Base-by-base conservation (phyloP, 2,888 invertebrate species). In the Lysandra bellargus region DNA sequence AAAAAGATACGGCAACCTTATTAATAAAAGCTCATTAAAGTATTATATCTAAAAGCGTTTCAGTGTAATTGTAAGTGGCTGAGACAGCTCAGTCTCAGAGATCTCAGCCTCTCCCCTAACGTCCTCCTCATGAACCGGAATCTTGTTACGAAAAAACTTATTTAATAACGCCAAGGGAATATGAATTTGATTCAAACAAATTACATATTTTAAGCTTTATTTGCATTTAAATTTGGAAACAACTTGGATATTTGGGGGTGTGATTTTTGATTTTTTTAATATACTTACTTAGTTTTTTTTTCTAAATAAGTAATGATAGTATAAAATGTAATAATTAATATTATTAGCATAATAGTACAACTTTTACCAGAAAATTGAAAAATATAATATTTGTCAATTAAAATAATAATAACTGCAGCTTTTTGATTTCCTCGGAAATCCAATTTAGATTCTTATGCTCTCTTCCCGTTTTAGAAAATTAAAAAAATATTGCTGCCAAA, bases 81-180 rank as follows among this genome's bases (percentile, higher is more conserved):
- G 76, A 76, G 76, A 76, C 76, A 76, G 57, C 33, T 53, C 57
- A 57, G 76, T 76, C 76, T 76, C 33, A 49, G 44, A 75, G 91
- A 90, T 90, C 85, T 87, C 91, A 92, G 93, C 93, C 93, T 90
- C 87, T 89, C 86, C 85, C 88, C 88, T 93, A 90, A 93, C 93
- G 93, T 90, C 87, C 88, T 88, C 91, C 88, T 88, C 91, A 89
- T 93, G 91, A 93, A 93, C 90, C 85, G 89, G 92, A 93, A 94
- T 92, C 91, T 91, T 89, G 92, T 94, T 93, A 92, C 82, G 87
- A 87, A 86, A 89, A 91, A 93, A 93, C 91, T 94, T 93, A 91
- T 93, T 93, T 91, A 91, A 92, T 90, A 92, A 92, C 91, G 88
- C 85, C 86, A 85, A 86, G 82, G 83, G 83, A 85, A 84, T 84